Conservation (phyloP, 2,888 invertebrate genomes). For the Aquatica leii region DNA sequence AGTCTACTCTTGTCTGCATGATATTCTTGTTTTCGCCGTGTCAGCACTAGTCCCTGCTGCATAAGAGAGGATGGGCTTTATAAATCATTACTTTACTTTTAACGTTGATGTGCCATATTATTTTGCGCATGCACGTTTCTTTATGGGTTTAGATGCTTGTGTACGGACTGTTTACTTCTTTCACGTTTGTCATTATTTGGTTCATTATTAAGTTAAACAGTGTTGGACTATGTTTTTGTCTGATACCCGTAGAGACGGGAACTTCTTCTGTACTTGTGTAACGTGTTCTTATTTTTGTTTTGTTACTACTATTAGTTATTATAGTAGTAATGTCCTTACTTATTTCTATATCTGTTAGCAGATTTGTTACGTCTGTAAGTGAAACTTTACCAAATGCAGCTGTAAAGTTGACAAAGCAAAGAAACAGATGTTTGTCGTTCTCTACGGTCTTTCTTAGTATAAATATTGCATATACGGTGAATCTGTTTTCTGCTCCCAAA, state of each 20-base stretch:
- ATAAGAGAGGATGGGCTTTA: conserved; percentile 2
- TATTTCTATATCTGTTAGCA: conserved; percentile 8
- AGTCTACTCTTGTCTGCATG: conserved; percentile 8
- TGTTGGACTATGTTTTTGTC: conserved; percentile 18
- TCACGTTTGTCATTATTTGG: conserved; percentile 13
- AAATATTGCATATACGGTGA: conserved; percentile 13
- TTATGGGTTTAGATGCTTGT: background rate
- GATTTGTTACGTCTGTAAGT: conserved; percentile 9
- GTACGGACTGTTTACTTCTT: background rate
- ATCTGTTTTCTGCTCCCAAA: conserved; percentile 12
- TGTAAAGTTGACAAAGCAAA: conserved; percentile 7
- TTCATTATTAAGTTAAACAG: conserved; percentile 22
- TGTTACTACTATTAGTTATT: conserved; percentile 12
- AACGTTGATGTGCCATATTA: background rate
- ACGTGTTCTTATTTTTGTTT: conserved; percentile 5
- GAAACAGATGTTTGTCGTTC: conserved; percentile 8
- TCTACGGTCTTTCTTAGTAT: conserved; percentile 11
- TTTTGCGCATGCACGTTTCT: background rate
- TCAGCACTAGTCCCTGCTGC: conserved; percentile 11
- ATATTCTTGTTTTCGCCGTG: conserved; percentile 11
- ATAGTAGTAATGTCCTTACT: background rate
- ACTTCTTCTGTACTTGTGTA: conserved; percentile 12
- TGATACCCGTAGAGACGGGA: conserved; percentile 18
- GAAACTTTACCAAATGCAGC: conserved; percentile 6
- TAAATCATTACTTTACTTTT: conserved; percentile 13